A percentile compares a stretch with the other conserved stretches of the same genome.
Evolutionary conservation across 2,888 invertebrate species (phyloP).

Genomic region (Archips xylosteana): DNA sequence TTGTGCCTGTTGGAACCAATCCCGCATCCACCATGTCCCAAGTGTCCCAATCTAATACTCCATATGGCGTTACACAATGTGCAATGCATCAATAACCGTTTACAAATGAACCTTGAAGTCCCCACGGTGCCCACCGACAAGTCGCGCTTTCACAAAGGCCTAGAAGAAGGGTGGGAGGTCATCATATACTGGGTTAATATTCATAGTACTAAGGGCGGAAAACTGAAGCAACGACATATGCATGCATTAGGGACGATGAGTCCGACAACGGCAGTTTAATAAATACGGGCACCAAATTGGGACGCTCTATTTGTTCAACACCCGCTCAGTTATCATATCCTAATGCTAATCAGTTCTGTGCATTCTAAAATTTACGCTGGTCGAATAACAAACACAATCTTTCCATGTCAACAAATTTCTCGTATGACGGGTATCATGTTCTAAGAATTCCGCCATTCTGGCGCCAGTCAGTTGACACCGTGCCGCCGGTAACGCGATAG

Average conservation of each 20-base stretch:
- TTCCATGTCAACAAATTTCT: conserved; percentile 54
- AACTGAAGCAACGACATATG: conserved; percentile 82
- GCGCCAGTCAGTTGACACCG: conserved; percentile 76
- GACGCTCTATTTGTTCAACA: conserved; percentile 32
- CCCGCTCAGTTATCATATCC: conserved; percentile 19
- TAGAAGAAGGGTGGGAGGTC: conserved; percentile 51
- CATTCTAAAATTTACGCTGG: conserved; percentile 25
- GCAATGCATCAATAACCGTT: conserved; percentile 71
- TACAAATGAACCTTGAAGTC: conserved; percentile 52
- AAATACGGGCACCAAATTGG: conserved; percentile 70
- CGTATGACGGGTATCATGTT: conserved; percentile 64
- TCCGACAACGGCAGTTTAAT: conserved; percentile 47
- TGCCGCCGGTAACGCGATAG: conserved; percentile 35
- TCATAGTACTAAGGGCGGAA: conserved; percentile 74
- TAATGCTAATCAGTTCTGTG: conserved; percentile 26
- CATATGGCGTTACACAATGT: conserved; percentile 80
- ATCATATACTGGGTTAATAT: conserved; percentile 61
- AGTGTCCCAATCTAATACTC: conserved; percentile 81
- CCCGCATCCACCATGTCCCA: conserved; percentile 73
- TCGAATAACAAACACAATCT: conserved; percentile 42
- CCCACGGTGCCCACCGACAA: conserved; percentile 18
- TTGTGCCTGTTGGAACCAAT: conserved; percentile 77
- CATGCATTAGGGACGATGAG: conserved; percentile 82
- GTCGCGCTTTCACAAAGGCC: conserved; percentile 26
- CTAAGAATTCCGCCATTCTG: conserved; percentile 68